Evolutionary conservation across 2,888 invertebrate genomes (phyloP), one percentile per base, ranked within the genome.

Genomic region (Ormyrus nitidulus): DNA sequence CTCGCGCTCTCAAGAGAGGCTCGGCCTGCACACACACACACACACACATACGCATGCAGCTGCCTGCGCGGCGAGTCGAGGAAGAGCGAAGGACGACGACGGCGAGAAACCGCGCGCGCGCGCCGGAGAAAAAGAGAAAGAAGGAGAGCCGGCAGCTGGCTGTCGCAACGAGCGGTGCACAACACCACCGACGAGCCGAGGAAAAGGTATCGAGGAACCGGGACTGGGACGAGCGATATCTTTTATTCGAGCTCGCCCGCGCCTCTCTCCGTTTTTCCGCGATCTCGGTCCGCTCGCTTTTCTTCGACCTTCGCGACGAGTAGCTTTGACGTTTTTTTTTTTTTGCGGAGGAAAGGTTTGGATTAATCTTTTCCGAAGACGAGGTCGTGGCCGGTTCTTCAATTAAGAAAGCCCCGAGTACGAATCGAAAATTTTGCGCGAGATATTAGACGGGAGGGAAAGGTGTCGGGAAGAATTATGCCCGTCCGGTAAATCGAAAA

Each of bases 131-230:
- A 34, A 34, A 34, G 34, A 34, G 34, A 34, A 34, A 34, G 34
- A 34, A 34, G 34, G 34, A 34, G 34, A 34, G 34, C 4, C 34
- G 34, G 34, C 34, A 34, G 34, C 34, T 34, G 34, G 73, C 79
- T 79, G 79, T 79, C 79, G 79, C 69, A 79, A 79, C 69, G 44
- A n/a, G 56, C 46, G n/a, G 13, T 4, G 11, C 61, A 61, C 34
- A 44, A 2, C 48, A 2, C 51, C 19, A 19, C 19, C 19, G 19
- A 19, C 34, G 51, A 6, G 8, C 59, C 48, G 1, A 44, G 56
- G n/a, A 54, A 68, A 46, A 56, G 11, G 8, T 7, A 54, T n/a
- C 34, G 11, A 4, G 19, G 70, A 48, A 59, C 48, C 58, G 46
- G 34, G 70, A 70, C 8, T 9, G 34, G 8, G 46, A 44, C 19